These are phyloP conservation scores for Ibycter americanus DNA, from an alignment of 2,797 vertebrate species.

Conservation along the genomic window DNA sequence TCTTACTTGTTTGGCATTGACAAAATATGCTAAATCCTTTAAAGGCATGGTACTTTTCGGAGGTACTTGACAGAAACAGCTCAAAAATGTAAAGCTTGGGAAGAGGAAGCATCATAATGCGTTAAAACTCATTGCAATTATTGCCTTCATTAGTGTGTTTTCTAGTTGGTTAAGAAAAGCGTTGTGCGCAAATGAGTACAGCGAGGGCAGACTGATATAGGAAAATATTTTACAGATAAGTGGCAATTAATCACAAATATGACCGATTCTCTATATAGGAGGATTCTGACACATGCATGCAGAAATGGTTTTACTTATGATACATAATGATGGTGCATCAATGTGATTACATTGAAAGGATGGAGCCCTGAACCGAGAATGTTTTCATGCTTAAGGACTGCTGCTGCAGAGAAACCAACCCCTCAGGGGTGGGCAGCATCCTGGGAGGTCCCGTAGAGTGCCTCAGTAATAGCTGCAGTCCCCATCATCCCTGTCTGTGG, in stretches of 20 bases:
- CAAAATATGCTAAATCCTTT: background rate
- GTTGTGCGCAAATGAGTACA: background rate
- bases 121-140: background rate
- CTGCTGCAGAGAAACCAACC: background rate
- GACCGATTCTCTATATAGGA: background rate
- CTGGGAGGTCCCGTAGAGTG: background rate
- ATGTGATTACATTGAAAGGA: background rate
- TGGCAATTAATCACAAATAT: background rate
- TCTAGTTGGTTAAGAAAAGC: background rate
- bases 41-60: background rate
- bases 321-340: background rate
- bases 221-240: background rate
- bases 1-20: background rate
- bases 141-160: background rate
- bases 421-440: background rate
- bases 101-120: background rate
- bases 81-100: background rate
- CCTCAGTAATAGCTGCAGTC: background rate
- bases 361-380: background rate
- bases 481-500: rapidly evolving
- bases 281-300: background rate
- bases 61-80: background rate
- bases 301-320: background rate
- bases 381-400: background rate
- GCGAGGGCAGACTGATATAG: background rate